These are phyloP conservation scores for Nomada lathburiana DNA, from an alignment of 2,888 invertebrate species.

Conservation along the genomic window DNA sequence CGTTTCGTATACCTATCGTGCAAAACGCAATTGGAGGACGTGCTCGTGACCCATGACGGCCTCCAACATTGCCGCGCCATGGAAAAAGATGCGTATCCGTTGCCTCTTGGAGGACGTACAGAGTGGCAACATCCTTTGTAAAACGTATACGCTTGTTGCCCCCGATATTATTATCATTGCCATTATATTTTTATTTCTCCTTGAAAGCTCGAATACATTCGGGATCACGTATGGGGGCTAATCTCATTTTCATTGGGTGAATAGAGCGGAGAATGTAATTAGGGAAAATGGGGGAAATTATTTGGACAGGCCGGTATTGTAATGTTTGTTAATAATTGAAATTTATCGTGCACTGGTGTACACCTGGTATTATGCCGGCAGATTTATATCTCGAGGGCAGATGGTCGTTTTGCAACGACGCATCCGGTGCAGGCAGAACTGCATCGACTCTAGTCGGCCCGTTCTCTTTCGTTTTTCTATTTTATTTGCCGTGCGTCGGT, in stretches of 20 bases:
- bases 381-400: constrained; percentile 71
- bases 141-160: too few relatives aligned
- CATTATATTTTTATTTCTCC: too few relatives aligned
- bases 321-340: too few relatives aligned
- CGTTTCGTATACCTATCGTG: constrained; percentile 41
- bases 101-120: background rate
- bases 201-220: too few relatives aligned
- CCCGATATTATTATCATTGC: too few relatives aligned
- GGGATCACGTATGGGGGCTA: too few relatives aligned
- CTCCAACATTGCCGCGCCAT: constrained; percentile 63
- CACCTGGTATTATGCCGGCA: constrained; percentile 78
- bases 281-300: too few relatives aligned
- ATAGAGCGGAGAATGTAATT: too few relatives aligned
- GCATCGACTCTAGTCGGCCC: constrained; percentile 22
- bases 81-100: constrained; percentile 57
- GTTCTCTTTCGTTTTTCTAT: background rate
- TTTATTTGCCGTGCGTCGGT: background rate
- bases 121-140: too few relatives aligned
- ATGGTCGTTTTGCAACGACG: constrained; percentile 73
- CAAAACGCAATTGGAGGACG: constrained; percentile 31
- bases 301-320: too few relatives aligned
- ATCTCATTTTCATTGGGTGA: too few relatives aligned
- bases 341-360: constrained; percentile 56
- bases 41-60: constrained; percentile 75
- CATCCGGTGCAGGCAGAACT: constrained; percentile 72